Evolutionary conservation across 2,113 vertebrate species (phyloP).

Genomic region (Paralichthys olivaceus): DNA sequence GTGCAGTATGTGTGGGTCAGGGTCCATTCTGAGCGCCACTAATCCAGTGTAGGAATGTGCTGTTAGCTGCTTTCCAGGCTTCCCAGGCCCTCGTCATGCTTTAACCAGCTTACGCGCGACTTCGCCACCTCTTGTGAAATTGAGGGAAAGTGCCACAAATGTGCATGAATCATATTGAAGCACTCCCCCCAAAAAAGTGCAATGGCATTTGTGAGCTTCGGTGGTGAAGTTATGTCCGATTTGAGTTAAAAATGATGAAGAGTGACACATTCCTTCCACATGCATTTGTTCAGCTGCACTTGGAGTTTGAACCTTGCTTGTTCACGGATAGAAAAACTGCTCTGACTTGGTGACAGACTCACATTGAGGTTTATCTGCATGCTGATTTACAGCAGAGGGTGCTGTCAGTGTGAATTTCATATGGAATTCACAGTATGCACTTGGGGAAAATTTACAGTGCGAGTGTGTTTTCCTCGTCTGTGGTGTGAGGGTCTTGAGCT

Average conservation of each 20-base stretch:
- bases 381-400: conserved; percentile 42
- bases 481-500: conserved; percentile 27
- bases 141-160: conserved; percentile 8
- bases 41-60: conserved; percentile 79
- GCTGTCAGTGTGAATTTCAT: conserved; percentile 30
- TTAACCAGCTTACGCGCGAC: conserved; percentile 68
- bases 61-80: conserved; percentile 68
- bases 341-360: conserved; percentile 26
- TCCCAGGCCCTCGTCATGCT: conserved; percentile 71
- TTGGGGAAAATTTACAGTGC: conserved; percentile 41
- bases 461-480: conserved; percentile 21
- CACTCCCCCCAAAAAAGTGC: neutral
- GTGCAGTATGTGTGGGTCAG: conserved; percentile 41
- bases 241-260: neutral
- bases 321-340: conserved; percentile 17
- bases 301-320: neutral
- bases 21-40: conserved; percentile 61
- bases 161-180: conserved; percentile 1
- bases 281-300: neutral
- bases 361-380: conserved; percentile 24
- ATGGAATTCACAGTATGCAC: conserved; percentile 50
- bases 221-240: neutral
- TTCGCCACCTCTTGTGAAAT: conserved; percentile 41
- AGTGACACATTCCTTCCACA: conserved; percentile 4
- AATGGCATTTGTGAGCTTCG: neutral